Evolutionary conservation across 2,113 vertebrate genomes (phyloP), one percentile per base, ranked within the genome.

Genomic region (Zingel zingel): DNA sequence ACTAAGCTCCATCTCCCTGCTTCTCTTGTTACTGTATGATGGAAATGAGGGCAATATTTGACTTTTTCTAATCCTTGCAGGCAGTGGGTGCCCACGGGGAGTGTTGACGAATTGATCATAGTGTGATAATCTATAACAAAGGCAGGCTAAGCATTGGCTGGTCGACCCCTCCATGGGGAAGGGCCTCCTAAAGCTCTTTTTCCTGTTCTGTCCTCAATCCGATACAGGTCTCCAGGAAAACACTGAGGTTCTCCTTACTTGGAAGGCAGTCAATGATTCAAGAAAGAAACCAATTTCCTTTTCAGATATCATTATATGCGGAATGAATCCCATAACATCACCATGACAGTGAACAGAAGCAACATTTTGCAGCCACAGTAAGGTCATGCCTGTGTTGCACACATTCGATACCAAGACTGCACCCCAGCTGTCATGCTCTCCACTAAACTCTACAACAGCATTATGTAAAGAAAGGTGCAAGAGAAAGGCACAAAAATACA

Each of bases 111-210:
- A 87, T 70, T 62, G 65, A 91, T 89, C 76, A 74, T 54, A 36
- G 82, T 68, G 61, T 74, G 69, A 89, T 88, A 65, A 92, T 88
- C 86, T 72, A 82, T 84, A 77, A 87, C 54, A n/a, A 67, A 85
- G 71, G 81, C 56, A 43, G 68, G 57, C 61, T 67, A 77, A 71
- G 74, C 43, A 75, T 4, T 54, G 61, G 54, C 58, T 64, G 84
- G 84, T 84, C 59, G 48, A 85, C 71, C 77, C 74, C 72, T 76
- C 57, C 5, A 25, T 36, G 36, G 50, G 59, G 75, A 72, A 45
- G 43, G 62, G 30, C 66, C 70, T 70, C 83, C 73, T 73, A 59
- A 77, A 82, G 74, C 74, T 77, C 43, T 14, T 81, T 74, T 56
- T 82, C 73, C 73, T 87, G 69, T 74, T 73, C 69, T 74, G 69